These are phyloP conservation scores for Camelus bactrianus DNA, from an alignment of 2,113 vertebrate species.

Conservation along the genomic window DNA sequence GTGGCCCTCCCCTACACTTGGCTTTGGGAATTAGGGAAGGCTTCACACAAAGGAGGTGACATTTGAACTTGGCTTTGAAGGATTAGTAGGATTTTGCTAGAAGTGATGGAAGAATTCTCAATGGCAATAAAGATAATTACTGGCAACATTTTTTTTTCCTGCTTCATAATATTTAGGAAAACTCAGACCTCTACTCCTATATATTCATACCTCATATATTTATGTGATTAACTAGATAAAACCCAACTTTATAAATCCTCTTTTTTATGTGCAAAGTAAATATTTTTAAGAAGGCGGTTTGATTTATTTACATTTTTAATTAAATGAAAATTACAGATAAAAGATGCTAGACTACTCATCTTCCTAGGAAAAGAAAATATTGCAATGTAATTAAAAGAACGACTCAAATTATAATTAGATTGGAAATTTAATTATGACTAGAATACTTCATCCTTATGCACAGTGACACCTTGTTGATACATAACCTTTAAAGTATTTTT, in stretches of 20 bases:
- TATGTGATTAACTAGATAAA: constrained; percentile 80
- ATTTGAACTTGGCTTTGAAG: constrained; percentile 76
- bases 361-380: constrained; percentile 88
- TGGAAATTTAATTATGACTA: constrained; percentile 90
- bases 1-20: constrained; percentile 16
- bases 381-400: constrained; percentile 89
- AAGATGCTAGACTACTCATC: constrained; percentile 87
- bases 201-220: constrained; percentile 39
- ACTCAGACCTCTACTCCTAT: constrained; percentile 61
- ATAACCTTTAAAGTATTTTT: constrained; percentile 87
- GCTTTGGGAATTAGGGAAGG: constrained; percentile 43
- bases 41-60: constrained; percentile 34
- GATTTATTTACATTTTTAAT: constrained; percentile 92
- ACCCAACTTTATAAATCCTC: constrained; percentile 78
- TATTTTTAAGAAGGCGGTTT: constrained; percentile 85
- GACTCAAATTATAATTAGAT: constrained; percentile 90
- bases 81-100: constrained; percentile 61
- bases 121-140: constrained; percentile 60
- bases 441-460: constrained; percentile 85
- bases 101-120: constrained; percentile 59
- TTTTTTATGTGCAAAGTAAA: constrained; percentile 83
- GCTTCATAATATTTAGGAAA: constrained; percentile 66
- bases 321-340: constrained; percentile 90
- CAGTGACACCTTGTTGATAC: constrained; percentile 86
- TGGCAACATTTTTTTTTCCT: background rate